Conservation (phyloP, 2,113 vertebrate species). For the Trichomycterus rosablanca region DNA sequence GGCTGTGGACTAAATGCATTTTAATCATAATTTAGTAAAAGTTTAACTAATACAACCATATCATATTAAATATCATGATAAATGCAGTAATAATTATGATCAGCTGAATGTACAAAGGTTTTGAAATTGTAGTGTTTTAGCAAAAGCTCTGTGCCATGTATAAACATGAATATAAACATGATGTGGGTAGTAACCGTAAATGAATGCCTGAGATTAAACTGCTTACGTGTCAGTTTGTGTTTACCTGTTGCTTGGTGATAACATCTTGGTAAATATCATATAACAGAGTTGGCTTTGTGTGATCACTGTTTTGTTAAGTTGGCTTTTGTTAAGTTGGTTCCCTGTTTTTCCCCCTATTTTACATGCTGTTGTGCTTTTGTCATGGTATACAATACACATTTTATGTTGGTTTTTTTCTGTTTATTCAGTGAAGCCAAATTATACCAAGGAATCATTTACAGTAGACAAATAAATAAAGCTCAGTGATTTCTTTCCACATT, state of each 20-base stretch:
- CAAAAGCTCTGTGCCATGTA: neutral
- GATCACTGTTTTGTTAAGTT: conserved; percentile 1
- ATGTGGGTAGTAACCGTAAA: conserved; percentile 8
- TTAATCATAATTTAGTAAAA: too few species aligned
- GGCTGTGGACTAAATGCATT: too few species aligned
- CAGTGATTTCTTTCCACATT: neutral
- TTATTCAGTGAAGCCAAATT: neutral
- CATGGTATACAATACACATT: neutral
- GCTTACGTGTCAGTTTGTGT: conserved; percentile 14
- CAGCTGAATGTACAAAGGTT: neutral
- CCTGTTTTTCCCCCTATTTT: neutral
- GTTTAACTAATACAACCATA: too few species aligned
- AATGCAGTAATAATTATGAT: too few species aligned
- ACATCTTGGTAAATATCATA: neutral
- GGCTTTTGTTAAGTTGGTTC: too few species aligned
- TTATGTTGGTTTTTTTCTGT: conserved; percentile 6
- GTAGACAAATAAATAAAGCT: conserved; percentile 5
- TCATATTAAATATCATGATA: too few species aligned
- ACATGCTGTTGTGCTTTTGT: neutral
- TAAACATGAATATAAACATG: conserved; percentile 5
- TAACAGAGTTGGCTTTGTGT: neutral
- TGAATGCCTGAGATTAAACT: conserved; percentile 2
- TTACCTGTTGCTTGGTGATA: conserved; percentile 20
- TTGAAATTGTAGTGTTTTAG: neutral
- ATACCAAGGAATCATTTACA: neutral